Evolutionary conservation across 1,140 invertebrate genomes (phyloP), one percentile per base, ranked within the genome.

Genomic region (Brachystomella parvula): DNA sequence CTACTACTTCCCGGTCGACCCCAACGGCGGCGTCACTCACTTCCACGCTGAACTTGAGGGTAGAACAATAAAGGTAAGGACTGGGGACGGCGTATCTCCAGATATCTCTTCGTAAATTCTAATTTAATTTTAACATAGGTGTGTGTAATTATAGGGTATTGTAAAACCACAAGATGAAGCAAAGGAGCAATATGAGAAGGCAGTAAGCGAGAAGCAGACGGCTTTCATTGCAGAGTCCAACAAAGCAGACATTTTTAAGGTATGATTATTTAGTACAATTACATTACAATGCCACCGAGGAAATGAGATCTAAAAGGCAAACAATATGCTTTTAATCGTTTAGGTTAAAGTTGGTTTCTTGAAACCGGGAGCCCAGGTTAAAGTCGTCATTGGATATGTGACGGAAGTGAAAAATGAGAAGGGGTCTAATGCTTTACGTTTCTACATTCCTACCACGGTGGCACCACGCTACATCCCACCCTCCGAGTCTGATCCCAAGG

Each of bases 191-290:
- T 81, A 81, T 73, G 77, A 77, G 67, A 75, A 80, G 65, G 80
- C 80, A 15, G 74, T 81, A 47, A 71, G 77, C 69, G 74, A 78
- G 47, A 78, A 80, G 29, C 78, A 82, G 72, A 79, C 80, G 12
- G 81, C 79, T 2, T 81, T 82, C 69, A 72, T 82, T 12, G 79
- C 79, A 72, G 80, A 81, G 72, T 76, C 79, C 70, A 78, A 77
- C 65, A 76, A 75, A 58, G 77, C 78, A 6, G 79, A 69, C 61
- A 68, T 76, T 31, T 74, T 74, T 53, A 69, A 74, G 62, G 72
- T 76, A 58, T 65, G 33, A n/a, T n/a, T n/a, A n/a, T n/a, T n/a
- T n/a, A 1, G 0, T 3, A 59, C 26, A 12, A 6, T n/a, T n/a
- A n/a, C n/a, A n/a, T n/a, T 63, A n/a, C 61, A 26, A 17, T 31